Evolutionary conservation across 2,113 vertebrate genomes (phyloP).

Genomic region (Gallinago media): DNA sequence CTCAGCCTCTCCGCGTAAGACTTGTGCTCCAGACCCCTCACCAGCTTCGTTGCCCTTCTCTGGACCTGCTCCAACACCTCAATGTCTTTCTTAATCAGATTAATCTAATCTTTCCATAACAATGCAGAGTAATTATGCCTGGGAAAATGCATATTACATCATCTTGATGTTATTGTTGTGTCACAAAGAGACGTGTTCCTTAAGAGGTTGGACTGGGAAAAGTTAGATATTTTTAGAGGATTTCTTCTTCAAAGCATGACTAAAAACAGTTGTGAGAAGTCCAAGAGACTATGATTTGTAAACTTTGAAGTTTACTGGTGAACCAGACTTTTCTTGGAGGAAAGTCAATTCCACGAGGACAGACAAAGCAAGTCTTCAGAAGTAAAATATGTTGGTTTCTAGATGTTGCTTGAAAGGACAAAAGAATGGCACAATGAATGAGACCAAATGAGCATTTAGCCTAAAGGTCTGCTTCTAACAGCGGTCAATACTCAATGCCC

Average conservation of each 20-base stretch:
- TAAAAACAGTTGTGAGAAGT: not conserved
- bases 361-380: not conserved
- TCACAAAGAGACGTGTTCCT: not conserved
- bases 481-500: not conserved
- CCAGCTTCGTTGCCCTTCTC: no score
- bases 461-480: not conserved
- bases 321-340: not conserved
- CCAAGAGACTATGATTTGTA: not conserved
- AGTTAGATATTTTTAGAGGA: not conserved
- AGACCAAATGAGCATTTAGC: not conserved
- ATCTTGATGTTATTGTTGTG: not conserved
- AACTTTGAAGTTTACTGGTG: not conserved
- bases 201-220: not conserved
- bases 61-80: no score
- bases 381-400: not conserved
- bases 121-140: not conserved
- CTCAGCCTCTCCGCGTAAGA: no score
- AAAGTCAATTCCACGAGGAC: not conserved
- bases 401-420: not conserved
- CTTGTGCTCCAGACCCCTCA: no score
- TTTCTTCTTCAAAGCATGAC: not conserved
- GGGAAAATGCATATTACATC: not conserved
- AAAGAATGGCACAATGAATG: not conserved
- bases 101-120: not conserved
- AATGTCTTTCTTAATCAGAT: no score